Evolutionary conservation across 1,140 invertebrate species (phyloP), one percentile per base, ranked within the genome.

Genomic region (Drosophila triauraria): DNA sequence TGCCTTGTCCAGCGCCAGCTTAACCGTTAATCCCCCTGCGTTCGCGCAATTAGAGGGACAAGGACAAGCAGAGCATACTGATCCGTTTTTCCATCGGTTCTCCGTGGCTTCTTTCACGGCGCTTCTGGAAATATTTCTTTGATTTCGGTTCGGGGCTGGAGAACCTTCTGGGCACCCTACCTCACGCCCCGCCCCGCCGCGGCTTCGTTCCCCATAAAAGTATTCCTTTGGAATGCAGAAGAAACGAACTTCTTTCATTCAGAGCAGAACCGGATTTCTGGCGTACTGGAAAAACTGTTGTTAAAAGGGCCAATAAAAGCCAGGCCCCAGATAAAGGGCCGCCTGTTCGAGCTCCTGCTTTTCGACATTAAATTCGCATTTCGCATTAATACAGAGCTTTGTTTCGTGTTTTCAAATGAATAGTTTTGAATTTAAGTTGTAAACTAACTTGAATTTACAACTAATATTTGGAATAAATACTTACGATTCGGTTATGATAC

Each of bases 21-120:
- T 85, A 78, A 90, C 63, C 79, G 86, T 80, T 85, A 90, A 91
- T 90, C 70, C 70, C 63, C 74, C 61, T 64, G 56, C 30, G 75
- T 76, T 90, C 84, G 81, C 85, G 81, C 85, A 76, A 90, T 85
- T 90, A 84, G 30, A 20, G 27, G 5, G 25, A 54, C 50, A 50
- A 54, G 56, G 27, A 15, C 53, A 57, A 38, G 44, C 53, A 60
- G 53, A 62, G 43, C 54, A 25, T 40, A 54, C 17, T 56, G 53
- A 40, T 56, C 53, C 53, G 53, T 56, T 23, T 56, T 56, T 25
- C 53, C 35, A 56, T 25, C 1, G 53, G 20, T 10, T 56, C 53
- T 9, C 32, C 13, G 12, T 38, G 60, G 20, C 43, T 78, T 77
- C 57, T 63, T 56, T 58, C 35, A 62, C 64, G 80, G 71, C 80